These are phyloP conservation scores for Heteromyza rotundicornis DNA, from an alignment of 2,888 invertebrate genomes.

Conservation along the genomic window DNA sequence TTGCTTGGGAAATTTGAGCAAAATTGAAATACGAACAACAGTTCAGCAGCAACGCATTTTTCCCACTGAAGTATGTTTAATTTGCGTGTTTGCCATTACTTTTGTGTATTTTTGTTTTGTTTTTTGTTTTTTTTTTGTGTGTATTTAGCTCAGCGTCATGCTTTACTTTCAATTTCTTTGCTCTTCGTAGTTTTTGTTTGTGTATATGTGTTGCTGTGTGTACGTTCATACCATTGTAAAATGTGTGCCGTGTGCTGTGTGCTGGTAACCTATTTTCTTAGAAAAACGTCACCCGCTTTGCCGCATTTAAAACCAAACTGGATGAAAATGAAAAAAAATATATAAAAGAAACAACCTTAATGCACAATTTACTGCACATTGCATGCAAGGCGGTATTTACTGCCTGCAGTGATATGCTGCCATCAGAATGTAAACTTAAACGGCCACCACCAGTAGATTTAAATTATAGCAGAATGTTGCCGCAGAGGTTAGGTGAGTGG, in stretches of 20 bases:
- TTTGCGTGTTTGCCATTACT: background rate
- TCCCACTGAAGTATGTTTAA: background rate
- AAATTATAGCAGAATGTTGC: no score
- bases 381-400: background rate
- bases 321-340: no score
- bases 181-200: background rate
- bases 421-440: no score
- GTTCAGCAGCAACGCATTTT: background rate
- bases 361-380: background rate
- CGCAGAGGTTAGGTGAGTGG: no score
- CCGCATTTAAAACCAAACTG: background rate
- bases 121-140: no score
- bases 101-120: no score
- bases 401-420: no score
- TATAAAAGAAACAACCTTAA: no score
- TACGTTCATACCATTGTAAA: background rate
- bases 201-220: background rate
- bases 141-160: background rate
- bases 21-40: slow-evolving; percentile 3
- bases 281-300: background rate
- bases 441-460: no score
- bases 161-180: background rate
- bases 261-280: slow-evolving; percentile 13
- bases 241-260: no score
- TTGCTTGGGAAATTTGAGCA: background rate